A percentile compares a stretch with the other conserved stretches of the same genome.
Evolutionary conservation across 1,140 invertebrate species (phyloP).

Genomic region (Hyles vespertilio): DNA sequence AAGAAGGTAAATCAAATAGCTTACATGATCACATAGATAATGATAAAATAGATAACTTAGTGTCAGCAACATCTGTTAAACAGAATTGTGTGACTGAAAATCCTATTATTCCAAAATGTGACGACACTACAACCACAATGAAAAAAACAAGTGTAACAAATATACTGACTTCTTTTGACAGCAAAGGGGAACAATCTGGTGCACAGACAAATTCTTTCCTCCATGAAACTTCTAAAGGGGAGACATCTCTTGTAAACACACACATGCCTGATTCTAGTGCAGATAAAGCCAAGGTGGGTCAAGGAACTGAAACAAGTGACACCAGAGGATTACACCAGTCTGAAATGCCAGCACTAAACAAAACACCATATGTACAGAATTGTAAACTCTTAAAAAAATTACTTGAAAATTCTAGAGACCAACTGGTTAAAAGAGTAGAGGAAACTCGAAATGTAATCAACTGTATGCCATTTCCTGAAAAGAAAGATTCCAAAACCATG

Average conservation of each 20-base stretch:
- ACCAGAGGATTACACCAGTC: not conserved
- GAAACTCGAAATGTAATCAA: conserved; percentile 24
- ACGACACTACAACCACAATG: conserved; percentile 4
- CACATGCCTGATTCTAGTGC: too few relatives aligned
- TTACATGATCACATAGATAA: not conserved
- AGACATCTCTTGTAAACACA: too few relatives aligned
- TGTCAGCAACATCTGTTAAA: conserved; percentile 16
- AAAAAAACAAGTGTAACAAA: conserved; percentile 9
- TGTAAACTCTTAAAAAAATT: conserved; percentile 65
- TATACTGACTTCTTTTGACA: not conserved
- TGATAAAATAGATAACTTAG: conserved; percentile 8
- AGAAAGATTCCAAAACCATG: conserved; percentile 9
- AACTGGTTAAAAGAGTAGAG: conserved; percentile 30
- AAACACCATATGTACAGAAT: conserved; percentile 37
- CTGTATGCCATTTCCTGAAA: conserved; percentile 20
- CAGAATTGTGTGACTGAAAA: conserved; percentile 34
- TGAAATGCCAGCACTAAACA: not conserved
- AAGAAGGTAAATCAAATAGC: conserved; percentile 9
- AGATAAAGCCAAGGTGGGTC: not conserved
- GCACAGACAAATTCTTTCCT: too few relatives aligned
- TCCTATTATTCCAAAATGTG: conserved; percentile 10
- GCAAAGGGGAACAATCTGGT: too few relatives aligned
- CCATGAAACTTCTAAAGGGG: too few relatives aligned
- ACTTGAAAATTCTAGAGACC: conserved; percentile 49
- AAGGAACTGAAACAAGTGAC: not conserved